Evolutionary conservation across 2,113 vertebrate species (phyloP).

Genomic region (Serilophus lunatus): DNA sequence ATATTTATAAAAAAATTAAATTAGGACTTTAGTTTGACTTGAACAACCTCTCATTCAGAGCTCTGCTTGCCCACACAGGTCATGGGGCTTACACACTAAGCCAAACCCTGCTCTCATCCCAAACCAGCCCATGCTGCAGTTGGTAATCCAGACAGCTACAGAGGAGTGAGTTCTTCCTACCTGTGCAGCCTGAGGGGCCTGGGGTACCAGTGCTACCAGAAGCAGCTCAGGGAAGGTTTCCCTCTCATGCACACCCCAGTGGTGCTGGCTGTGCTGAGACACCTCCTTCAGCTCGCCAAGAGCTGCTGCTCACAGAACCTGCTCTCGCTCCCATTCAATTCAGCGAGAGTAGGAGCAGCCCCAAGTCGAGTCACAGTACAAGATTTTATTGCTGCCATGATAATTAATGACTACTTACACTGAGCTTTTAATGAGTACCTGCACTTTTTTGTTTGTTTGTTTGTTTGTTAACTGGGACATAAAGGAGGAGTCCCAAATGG

Average conservation of each 20-base stretch:
- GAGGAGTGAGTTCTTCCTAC: neutral
- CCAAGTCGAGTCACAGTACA: neutral
- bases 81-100: neutral
- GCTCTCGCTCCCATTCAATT: neutral
- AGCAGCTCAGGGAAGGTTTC: neutral
- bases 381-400: neutral
- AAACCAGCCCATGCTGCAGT: neutral
- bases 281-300: neutral
- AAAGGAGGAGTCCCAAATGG: neutral
- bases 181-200: neutral
- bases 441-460: neutral
- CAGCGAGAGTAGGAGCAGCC: conserved; percentile 22
- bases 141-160: neutral
- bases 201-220: neutral
- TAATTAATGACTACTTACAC: conserved; percentile 9
- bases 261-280: neutral
- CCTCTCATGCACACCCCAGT: neutral
- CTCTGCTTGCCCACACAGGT: neutral
- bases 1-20: neutral
- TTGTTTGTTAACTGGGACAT: neutral
- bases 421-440: neutral
- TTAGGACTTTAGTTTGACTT: neutral
- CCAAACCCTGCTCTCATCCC: neutral
- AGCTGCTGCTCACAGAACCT: neutral
- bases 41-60: neutral